Conservation (phyloP, 1,140 invertebrate species). For the Megalonaias nervosa region DNA sequence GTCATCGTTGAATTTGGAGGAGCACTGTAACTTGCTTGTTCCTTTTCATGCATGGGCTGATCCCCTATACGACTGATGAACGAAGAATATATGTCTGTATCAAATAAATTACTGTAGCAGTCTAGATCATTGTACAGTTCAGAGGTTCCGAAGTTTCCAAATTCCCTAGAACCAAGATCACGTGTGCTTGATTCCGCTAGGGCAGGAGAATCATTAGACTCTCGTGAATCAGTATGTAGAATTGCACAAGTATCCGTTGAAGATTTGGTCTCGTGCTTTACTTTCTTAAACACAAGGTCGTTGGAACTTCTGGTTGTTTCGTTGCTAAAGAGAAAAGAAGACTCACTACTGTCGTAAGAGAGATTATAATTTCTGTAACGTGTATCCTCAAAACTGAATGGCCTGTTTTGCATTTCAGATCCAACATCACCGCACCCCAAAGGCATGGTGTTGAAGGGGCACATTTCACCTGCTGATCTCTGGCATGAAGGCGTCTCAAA, state of each 20-base stretch:
- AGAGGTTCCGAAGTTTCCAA: neutral
- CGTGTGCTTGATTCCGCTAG: neutral
- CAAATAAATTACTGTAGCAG: constrained; percentile 16
- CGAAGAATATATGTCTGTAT: constrained; percentile 31
- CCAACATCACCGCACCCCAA: no score
- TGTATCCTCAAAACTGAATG: no score
- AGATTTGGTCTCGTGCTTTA: constrained; percentile 6
- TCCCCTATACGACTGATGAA: constrained; percentile 22
- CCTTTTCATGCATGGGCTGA: neutral
- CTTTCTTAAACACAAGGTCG: neutral
- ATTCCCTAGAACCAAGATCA: neutral
- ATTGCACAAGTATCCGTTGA: neutral
- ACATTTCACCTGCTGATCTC: neutral
- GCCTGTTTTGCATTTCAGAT: no score
- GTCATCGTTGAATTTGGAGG: constrained; percentile 1
- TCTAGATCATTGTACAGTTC: constrained; percentile 26
- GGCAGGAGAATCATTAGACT: neutral
- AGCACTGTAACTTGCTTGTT: neutral
- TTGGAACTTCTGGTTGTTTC: neutral
- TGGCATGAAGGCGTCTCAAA: constrained; percentile 6
- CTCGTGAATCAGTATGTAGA: neutral
- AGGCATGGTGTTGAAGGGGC: no score
- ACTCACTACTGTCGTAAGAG: no score
- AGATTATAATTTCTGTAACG: no score
- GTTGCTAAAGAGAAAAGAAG: no score